Conservation (phyloP, 2,797 vertebrate species). For the Selene dorsalis region DNA sequence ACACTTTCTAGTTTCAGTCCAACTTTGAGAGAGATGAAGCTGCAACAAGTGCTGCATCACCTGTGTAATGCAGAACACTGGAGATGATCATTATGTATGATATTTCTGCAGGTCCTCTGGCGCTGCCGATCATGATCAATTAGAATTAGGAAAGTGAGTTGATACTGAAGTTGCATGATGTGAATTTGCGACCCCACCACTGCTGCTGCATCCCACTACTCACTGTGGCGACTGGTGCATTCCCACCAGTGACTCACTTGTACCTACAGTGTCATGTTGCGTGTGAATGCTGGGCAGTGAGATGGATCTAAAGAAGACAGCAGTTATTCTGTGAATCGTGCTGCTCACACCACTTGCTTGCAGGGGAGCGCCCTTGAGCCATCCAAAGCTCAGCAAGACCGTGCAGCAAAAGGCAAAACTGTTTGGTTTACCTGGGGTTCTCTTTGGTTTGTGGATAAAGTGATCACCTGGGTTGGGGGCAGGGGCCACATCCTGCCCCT, state of each 20-base stretch:
- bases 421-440: slow-evolving; percentile 92
- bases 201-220: slow-evolving; percentile 33
- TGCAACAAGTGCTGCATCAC: slow-evolving; percentile 49
- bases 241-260: slow-evolving; percentile 46
- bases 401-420: slow-evolving; percentile 79
- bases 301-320: slow-evolving; percentile 67
- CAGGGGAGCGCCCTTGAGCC: slow-evolving; percentile 75
- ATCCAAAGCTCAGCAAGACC: slow-evolving; percentile 84
- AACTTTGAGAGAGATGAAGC: slow-evolving; percentile 40
- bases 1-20: slow-evolving; percentile 33
- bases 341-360: slow-evolving; percentile 79
- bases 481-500: slow-evolving; percentile 93
- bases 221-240: slow-evolving; percentile 33
- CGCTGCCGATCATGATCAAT: slow-evolving; percentile 17
- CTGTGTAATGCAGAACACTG: slow-evolving; percentile 44
- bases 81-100: slow-evolving; percentile 9
- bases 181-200: slow-evolving; percentile 18
- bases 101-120: slow-evolving; percentile 20
- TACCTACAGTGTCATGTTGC: slow-evolving; percentile 51
- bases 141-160: slow-evolving; percentile 16
- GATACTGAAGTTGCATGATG: slow-evolving; percentile 16
- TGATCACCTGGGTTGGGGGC: slow-evolving; percentile 98
- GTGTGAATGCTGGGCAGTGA: slow-evolving; percentile 62
- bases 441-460: slow-evolving; percentile 98
- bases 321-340: slow-evolving; percentile 72